A percentile compares a stretch with the other conserved stretches of the same genome.
These are phyloP conservation scores for Alauda arvensis DNA, from an alignment of 2,797 vertebrate species.

Conservation along the genomic window DNA sequence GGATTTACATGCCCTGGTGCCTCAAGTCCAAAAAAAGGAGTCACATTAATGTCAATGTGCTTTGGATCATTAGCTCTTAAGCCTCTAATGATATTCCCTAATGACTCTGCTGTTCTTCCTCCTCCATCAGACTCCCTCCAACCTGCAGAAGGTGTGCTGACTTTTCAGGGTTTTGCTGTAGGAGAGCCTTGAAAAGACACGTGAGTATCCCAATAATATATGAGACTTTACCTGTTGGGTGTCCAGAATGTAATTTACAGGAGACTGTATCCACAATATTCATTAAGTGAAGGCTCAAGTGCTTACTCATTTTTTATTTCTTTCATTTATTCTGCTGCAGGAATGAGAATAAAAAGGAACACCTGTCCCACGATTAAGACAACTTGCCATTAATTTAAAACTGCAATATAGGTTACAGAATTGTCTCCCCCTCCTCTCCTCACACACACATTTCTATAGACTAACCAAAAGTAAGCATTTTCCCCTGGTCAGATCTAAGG, in stretches of 20 bases:
- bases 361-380: constrained; percentile 8
- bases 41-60: constrained; percentile 46
- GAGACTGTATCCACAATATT: neutral
- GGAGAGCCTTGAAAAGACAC: neutral
- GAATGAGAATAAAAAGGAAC: neutral
- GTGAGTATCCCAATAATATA: neutral
- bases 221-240: neutral
- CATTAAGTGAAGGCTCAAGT: constrained; percentile 1
- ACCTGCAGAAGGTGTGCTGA: constrained; percentile 21
- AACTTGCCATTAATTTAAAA: constrained; percentile 23
- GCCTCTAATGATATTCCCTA: constrained; percentile 43
- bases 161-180: neutral
- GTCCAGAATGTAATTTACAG: constrained; percentile 27
- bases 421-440: neutral
- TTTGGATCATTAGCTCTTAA: constrained; percentile 61
- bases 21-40: constrained; percentile 15
- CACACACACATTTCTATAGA: neutral
- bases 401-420: neutral
- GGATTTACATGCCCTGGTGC: neutral
- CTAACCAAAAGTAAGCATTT: neutral
- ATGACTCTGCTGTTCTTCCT: constrained; percentile 37
- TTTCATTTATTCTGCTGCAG: constrained; percentile 21
- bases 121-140: constrained; percentile 12
- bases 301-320: constrained; percentile 33
- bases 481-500: neutral